Percentiles rank a stretch among this genome's conserved stretches.
phyloP scores from a whole-genome alignment of 2,797 vertebrate genomes.

The Sebastes ruberrimus region DNA sequence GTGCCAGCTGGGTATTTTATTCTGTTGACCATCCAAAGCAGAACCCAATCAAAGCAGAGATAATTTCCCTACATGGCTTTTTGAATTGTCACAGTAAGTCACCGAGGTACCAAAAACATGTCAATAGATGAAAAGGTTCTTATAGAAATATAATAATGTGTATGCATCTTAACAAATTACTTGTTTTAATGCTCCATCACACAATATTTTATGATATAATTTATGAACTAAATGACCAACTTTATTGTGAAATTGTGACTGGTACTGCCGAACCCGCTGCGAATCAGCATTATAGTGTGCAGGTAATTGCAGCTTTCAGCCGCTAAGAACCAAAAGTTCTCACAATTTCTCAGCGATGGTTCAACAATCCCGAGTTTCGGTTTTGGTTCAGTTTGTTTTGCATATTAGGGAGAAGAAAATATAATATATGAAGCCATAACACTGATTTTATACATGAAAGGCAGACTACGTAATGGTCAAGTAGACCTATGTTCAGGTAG shows the following conservation, averaged over 20 bases:
- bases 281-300: not conserved
- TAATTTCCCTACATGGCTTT: slow-evolving; percentile 3
- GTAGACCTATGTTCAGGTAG: too few species aligned
- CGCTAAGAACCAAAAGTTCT: too few species aligned
- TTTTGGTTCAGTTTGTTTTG: too few species aligned
- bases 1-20: slow-evolving; percentile 46
- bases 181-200: not conserved
- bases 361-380: too few species aligned
- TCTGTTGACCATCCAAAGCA: slow-evolving; percentile 34
- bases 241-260: not conserved
- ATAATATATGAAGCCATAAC: too few species aligned
- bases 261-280: not conserved
- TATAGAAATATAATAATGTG: not conserved
- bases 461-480: too few species aligned
- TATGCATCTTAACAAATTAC: not conserved
- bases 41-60: slow-evolving; percentile 25
- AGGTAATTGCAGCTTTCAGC: not conserved
- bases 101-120: not conserved
- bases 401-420: too few species aligned
- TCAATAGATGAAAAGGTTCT: not conserved
- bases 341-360: too few species aligned
- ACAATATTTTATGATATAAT: not conserved
- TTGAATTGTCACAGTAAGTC: slow-evolving; percentile 7
- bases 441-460: too few species aligned
- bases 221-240: not conserved